These are phyloP conservation scores for Stenurella melanura DNA, from an alignment of 2,888 invertebrate species.

Conservation along the genomic window DNA sequence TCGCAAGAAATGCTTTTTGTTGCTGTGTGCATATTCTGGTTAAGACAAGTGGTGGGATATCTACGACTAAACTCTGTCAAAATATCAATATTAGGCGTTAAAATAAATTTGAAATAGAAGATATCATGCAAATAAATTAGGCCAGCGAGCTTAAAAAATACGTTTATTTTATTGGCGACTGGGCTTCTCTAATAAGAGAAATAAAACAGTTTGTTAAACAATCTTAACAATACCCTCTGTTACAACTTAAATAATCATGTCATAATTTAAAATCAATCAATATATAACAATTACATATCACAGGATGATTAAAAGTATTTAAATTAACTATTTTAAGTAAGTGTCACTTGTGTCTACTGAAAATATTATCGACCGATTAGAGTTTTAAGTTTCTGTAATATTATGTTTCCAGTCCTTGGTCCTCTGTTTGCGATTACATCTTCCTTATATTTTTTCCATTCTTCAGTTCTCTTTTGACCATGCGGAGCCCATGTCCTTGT, in stretches of 20 bases:
- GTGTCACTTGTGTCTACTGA: background rate
- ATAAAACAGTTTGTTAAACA: slow-evolving; percentile 32
- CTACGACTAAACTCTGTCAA: too few species aligned
- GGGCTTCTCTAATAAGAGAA: slow-evolving; percentile 38
- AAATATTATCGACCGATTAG: slow-evolving; percentile 17
- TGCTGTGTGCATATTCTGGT: too few species aligned
- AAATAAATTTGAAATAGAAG: too few species aligned
- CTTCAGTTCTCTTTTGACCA: slow-evolving; percentile 74
- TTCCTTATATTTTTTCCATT: slow-evolving; percentile 77
- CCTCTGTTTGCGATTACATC: slow-evolving; percentile 34
- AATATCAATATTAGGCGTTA: too few species aligned
- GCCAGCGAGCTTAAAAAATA: background rate
- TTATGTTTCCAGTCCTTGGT: slow-evolving; percentile 79
- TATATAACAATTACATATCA: slow-evolving; percentile 33
- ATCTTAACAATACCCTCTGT: slow-evolving; percentile 18
- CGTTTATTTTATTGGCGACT: slow-evolving; percentile 18
- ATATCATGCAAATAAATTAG: background rate
- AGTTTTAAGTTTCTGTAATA: slow-evolving; percentile 18
- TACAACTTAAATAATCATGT: slow-evolving; percentile 13
- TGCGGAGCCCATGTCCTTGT: slow-evolving; percentile 80
- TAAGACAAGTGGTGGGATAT: too few species aligned
- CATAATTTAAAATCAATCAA: slow-evolving; percentile 34
- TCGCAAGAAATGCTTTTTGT: too few species aligned
- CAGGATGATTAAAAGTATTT: slow-evolving; percentile 26
- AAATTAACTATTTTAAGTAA: slow-evolving; percentile 10